These are phyloP conservation scores for Hypomesus transpacificus DNA, from an alignment of 2,113 vertebrate species.

Conservation along the genomic window DNA sequence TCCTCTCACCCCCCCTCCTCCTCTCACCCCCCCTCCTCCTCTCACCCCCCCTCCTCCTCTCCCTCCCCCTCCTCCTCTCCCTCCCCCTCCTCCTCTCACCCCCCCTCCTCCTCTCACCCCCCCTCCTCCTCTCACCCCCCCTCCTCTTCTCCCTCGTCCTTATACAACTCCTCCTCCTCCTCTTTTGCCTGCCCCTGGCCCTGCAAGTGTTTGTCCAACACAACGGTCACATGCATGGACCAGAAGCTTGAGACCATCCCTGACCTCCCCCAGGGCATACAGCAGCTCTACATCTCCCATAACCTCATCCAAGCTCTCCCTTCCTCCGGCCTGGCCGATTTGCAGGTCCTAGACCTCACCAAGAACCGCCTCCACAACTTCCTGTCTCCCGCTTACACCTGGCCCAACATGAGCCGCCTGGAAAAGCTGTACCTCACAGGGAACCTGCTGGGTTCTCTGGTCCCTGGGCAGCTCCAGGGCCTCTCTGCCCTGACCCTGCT, in stretches of 20 bases:
- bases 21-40: not conserved
- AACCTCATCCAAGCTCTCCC: conserved; percentile 56
- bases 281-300: conserved; percentile 47
- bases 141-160: not conserved
- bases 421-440: conserved; percentile 49
- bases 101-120: not conserved
- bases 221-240: conserved; percentile 33
- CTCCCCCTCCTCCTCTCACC: not conserved
- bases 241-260: conserved; percentile 47
- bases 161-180: not conserved
- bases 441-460: conserved; percentile 42
- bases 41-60: not conserved
- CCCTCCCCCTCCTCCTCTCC: conserved; percentile 1
- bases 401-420: conserved; percentile 52
- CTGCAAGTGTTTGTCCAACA: conserved; percentile 46
- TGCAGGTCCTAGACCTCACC: conserved; percentile 61
- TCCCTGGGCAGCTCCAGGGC: conserved; percentile 33
- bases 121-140: not conserved
- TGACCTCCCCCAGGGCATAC: conserved; percentile 34
- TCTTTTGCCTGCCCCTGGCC: conserved; percentile 22
- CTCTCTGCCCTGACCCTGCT: conserved; percentile 49
- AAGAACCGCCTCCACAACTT: conserved; percentile 48
- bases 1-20: not conserved
- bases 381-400: conserved; percentile 19
- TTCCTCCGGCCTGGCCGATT: conserved; percentile 40